A percentile compares a stretch with the other conserved stretches of the same genome.
These are phyloP conservation scores for Vimba vimba DNA, from an alignment of 2,113 vertebrate species.

Conservation along the genomic window DNA sequence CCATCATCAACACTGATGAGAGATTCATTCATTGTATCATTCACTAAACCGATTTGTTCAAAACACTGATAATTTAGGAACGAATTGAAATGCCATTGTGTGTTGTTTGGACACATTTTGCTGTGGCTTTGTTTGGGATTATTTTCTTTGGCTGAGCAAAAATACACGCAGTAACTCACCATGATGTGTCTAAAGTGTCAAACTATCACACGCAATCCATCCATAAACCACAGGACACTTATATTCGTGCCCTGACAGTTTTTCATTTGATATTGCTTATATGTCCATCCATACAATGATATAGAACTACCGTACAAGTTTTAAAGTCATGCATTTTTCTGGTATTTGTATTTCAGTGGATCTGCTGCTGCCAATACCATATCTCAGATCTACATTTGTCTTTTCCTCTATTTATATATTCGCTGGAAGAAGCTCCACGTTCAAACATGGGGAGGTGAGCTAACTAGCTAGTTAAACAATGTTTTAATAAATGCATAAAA, in stretches of 20 bases:
- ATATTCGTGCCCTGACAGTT: background rate
- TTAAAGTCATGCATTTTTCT: background rate
- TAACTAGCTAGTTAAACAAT: background rate
- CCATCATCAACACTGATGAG: background rate
- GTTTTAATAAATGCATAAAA: background rate
- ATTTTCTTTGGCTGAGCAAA: no score
- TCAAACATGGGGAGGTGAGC: slow-evolving; percentile 86
- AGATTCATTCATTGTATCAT: background rate
- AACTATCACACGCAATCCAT: no score
- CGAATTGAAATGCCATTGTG: no score
- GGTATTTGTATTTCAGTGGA: slow-evolving; percentile 71
- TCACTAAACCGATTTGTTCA: background rate
- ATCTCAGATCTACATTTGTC: slow-evolving; percentile 77
- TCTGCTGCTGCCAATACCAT: slow-evolving; percentile 85
- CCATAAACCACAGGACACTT: no score
- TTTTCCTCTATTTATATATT: slow-evolving; percentile 79
- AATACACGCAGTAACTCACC: no score
- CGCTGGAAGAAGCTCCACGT: slow-evolving; percentile 82
- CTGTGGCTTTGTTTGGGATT: no score
- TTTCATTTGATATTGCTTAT: background rate
- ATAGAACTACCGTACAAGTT: background rate
- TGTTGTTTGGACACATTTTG: background rate
- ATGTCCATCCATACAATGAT: background rate
- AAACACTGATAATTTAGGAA: background rate
- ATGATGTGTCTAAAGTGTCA: no score